Base-by-base conservation (phyloP, 2,888 invertebrate genomes). In the Xestia c-nigrum region DNA sequence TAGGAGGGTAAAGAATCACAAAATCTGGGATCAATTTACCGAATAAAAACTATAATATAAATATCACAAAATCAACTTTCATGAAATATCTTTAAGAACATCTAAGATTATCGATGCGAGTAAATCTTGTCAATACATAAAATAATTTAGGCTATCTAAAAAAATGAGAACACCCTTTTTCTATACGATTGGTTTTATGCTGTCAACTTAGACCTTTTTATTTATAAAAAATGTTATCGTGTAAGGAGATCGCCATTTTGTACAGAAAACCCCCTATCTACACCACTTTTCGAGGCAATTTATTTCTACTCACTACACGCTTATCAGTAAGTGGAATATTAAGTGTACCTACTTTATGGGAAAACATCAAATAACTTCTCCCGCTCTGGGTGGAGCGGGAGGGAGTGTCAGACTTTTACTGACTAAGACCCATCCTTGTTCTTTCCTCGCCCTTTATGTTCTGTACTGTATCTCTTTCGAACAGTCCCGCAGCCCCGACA, bases 61-160 rank as follows among this genome's bases (percentile, higher is more conserved):
- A 52, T n/a, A n/a, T 55, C n/a, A 55, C 10, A 43, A 43, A 3
- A 12, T n/a, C 5, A 24, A 46, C 46, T 47, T 10, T 78, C 31
- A 78, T 76, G 46, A 76, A 78, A 10, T 76, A 46, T 46, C 5
- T 16, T 21, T 24, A 70, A 7, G 10, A 31, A 61, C 43, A 50
- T 7, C 19, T 59, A 50, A 43, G 43, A 52, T 52, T 46, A 61
- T 61, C 71, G 76, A 52, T 24, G 24, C 16, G 59, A 50, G n/a
- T 52, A 70, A 61, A 52, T 61, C 31, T 21, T 79, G 6, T 57
- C n/a, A 40, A 31, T 24, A 40, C 78, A 46, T 50, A 47, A 40
- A 78, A 59, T 43, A 57, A 59, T 12, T 76, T 5, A 68, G n/a
- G 40, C 47, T 76, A 31, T 76, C 43, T 31, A 16, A 59, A 76